Base-by-base conservation (phyloP, 2,797 vertebrate genomes). In the Enoplosus armatus region DNA sequence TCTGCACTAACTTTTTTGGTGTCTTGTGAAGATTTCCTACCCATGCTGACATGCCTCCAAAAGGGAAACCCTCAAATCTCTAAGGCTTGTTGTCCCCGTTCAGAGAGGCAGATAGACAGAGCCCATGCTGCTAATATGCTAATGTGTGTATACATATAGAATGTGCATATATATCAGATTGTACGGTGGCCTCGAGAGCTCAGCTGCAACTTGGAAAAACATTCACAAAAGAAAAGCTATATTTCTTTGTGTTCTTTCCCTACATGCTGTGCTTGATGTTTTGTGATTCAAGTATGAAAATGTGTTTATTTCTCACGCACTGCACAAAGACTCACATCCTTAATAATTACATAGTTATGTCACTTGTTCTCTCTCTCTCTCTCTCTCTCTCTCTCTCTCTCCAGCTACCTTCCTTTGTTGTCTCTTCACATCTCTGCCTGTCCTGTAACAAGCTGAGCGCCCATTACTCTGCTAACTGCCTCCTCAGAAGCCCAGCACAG, bases 381-480 rank as follows among this genome's bases (percentile, higher is more conserved):
- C 26, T 16, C 31, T 43, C 41, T 39, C 47, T 6, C 29, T 12
- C 65, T 48, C 26, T 35, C 26, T 35, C 69, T 79, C 69, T 58
- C 8, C 45, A 45, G 59, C 48, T 54, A 27, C 68, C 72, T 77
- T 79, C 56, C 37, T 37, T 14, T 54, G 63, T 51, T 86, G 85
- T 87, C 82, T 79, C 74, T 79, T 59, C 59, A 8, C 75, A 72
- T 89, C 75, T 56, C 63, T 56, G 74, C 8, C 51, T 73, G 71
- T 76, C 64, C 72, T 53, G 59, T 84, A 88, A 91, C 84, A 85
- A 89, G 82, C 78, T 58, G 64, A 74, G 62, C 20, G 11, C 67
- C 76, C 72, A 70, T 89, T 84, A 84, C 74, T 84, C 72, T 81
- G 77, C 79, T 89, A 89, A 90, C 83, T 79, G 77, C 72, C 77